Evolutionary conservation across 2,113 vertebrate genomes (phyloP), one percentile per base, ranked within the genome.

Genomic region (Suncus etruscus): DNA sequence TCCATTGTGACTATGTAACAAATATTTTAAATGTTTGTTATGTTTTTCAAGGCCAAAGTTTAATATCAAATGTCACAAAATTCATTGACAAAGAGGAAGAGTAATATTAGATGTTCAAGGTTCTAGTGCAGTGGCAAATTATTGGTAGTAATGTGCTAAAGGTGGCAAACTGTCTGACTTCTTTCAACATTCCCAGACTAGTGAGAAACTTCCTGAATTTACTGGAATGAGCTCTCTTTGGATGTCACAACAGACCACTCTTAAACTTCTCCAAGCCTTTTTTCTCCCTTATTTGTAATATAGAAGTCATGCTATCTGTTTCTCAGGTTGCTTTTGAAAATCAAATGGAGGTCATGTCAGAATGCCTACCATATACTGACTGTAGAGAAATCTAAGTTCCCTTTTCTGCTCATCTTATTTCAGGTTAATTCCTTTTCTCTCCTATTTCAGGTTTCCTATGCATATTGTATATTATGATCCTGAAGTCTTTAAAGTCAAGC

Each of bases 401-500:
- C 31, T 51, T 79, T 68, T 63, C 24, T 72, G 22, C 63, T 83
- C 68, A 58, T 29, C 16, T 75, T 27, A 47, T 29, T 82, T 87
- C 77, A 86, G 1, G 16, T 12, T 87, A 86, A 80, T 29, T 10
- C 25, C 81, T 75, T 63, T 70, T 45, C 58, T 8, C 9, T 22
- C 48, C 95, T 88, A 2, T 95, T 95, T 12, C 88, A 98, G 98
- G 93, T 20, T 29, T 92, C 66, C 95, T 5, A 0, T 76, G 54
- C 45, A 1, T 29, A 6, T 76, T 0, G 10, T 84, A 27, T 85
- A 70, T 0, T 94, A 96, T 0, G 91, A 97, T n/a, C 92, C 95
- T 15, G 91, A 96, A 0, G 97, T 94, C 0, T 98, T 98, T 93
- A 94, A 3, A 1, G 97, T 98, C 86, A 98, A 97, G 86, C 95